These are phyloP conservation scores for Cacatua alba DNA, from an alignment of 2,113 vertebrate species.

Conservation along the genomic window DNA sequence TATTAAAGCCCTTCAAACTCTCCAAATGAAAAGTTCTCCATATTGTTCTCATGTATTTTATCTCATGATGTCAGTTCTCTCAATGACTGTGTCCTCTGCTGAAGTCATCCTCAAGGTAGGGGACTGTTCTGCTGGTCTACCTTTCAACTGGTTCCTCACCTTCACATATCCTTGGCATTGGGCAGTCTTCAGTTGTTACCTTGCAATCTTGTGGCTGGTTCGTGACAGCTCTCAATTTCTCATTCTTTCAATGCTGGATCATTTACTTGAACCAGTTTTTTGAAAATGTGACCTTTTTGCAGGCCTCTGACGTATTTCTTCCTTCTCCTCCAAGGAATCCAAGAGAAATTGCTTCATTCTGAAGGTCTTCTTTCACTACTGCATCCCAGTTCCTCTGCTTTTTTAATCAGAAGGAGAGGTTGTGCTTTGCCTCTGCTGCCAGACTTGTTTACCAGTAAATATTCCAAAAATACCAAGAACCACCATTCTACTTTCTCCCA, in stretches of 20 bases:
- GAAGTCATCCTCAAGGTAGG: not conserved
- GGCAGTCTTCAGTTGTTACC: not conserved
- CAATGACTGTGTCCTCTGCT: not conserved
- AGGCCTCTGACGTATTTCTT: constrained; percentile 13
- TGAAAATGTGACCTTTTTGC: not conserved
- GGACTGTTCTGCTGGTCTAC: not conserved
- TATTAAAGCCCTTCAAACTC: not conserved
- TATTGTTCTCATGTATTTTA: not conserved
- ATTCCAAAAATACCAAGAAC: not conserved
- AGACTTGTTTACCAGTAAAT: constrained; percentile 20
- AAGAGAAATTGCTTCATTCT: constrained; percentile 24
- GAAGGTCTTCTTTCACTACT: not conserved
- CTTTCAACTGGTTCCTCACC: not conserved
- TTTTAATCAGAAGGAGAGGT: not conserved
- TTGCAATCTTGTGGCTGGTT: not conserved
- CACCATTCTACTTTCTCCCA: not conserved
- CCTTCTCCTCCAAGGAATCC: not conserved
- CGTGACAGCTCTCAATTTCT: not conserved
- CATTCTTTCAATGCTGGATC: not conserved
- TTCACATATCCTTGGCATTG: not conserved
- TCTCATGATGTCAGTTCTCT: not conserved
- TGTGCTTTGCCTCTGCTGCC: not conserved
- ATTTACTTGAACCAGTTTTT: not conserved
- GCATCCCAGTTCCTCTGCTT: not conserved
- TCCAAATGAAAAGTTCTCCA: not conserved